These are phyloP conservation scores for Actinopyga echinites DNA, from an alignment of 53 echinoderm and acorn worm species.

Conservation along the genomic window DNA sequence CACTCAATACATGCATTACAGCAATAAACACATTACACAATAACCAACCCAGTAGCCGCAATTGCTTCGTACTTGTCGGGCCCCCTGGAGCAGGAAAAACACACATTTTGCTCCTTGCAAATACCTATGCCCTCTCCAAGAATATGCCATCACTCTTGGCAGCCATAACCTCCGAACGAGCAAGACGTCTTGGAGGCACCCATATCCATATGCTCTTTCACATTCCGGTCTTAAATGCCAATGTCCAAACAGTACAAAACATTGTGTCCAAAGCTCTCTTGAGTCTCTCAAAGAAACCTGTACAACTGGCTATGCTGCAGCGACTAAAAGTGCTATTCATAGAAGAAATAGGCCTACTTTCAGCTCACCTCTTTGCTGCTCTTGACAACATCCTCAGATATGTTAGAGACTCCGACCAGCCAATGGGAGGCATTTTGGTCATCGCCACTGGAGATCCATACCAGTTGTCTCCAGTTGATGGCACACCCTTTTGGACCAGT, in stretches of 20 bases:
- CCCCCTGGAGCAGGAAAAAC: conserved; percentile 39
- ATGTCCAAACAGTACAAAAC: conserved; percentile 13
- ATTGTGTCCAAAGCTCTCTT: conserved; percentile 15
- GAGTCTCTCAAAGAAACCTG: conserved; percentile 21
- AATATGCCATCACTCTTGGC: neutral
- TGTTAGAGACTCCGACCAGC: conserved; percentile 26
- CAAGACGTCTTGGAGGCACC: conserved; percentile 42
- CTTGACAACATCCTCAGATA: conserved; percentile 44
- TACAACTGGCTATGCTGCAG: conserved; percentile 38
- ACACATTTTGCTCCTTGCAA: conserved; percentile 9
- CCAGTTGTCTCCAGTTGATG: conserved; percentile 51
- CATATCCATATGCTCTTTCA: conserved; percentile 45
- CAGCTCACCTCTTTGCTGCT: conserved; percentile 36
- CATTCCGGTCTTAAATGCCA: conserved; percentile 42
- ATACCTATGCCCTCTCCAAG: neutral
- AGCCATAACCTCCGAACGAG: conserved; percentile 30
- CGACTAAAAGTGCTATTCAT: conserved; percentile 42
- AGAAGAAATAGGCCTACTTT: conserved; percentile 55
- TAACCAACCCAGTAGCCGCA: neutral
- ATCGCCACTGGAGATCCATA: conserved; percentile 51
- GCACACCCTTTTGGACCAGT: conserved; percentile 40
- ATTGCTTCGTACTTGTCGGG: conserved; percentile 16
- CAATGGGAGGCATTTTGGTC: conserved; percentile 45
- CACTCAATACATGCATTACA: neutral
- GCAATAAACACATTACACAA: neutral